These are phyloP conservation scores for Mythimna loreyi DNA, from an alignment of 2,888 invertebrate genomes.

Conservation along the genomic window DNA sequence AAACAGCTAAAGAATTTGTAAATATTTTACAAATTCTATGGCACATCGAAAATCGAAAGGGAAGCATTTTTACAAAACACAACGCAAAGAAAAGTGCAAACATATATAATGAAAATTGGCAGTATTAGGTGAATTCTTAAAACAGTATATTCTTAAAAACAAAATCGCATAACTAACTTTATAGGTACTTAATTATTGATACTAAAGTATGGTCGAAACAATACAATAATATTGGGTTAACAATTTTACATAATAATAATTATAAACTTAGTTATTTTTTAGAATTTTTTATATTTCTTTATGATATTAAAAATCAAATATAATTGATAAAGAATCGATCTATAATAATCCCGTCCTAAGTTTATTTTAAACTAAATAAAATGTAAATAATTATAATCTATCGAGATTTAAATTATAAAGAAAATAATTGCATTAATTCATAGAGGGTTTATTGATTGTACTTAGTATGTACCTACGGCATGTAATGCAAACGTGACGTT, in stretches of 20 bases:
- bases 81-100: slow-evolving; percentile 44
- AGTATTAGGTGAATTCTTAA: slow-evolving; percentile 47
- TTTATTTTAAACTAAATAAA: slow-evolving; percentile 62
- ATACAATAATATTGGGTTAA: slow-evolving; percentile 45
- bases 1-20: slow-evolving; percentile 54
- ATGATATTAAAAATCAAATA: slow-evolving; percentile 42
- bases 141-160: slow-evolving; percentile 49
- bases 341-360: slow-evolving; percentile 68
- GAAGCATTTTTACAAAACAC: slow-evolving; percentile 49
- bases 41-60: slow-evolving; percentile 73
- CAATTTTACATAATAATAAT: slow-evolving; percentile 32
- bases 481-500: slow-evolving; percentile 43
- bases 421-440: slow-evolving; percentile 82
- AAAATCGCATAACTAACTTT: slow-evolving; percentile 31
- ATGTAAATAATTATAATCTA: slow-evolving; percentile 69
- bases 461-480: slow-evolving; percentile 75
- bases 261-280: slow-evolving; percentile 24
- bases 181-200: slow-evolving; percentile 32
- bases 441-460: slow-evolving; percentile 74
- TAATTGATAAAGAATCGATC: slow-evolving; percentile 43
- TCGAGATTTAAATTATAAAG: slow-evolving; percentile 82
- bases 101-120: slow-evolving; percentile 58
- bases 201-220: slow-evolving; percentile 37
- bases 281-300: slow-evolving; percentile 34
- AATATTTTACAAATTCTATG: slow-evolving; percentile 73